phyloP scores from a whole-genome alignment of 2,797 vertebrate genomes.

The Arremon aurantiirostris region DNA sequence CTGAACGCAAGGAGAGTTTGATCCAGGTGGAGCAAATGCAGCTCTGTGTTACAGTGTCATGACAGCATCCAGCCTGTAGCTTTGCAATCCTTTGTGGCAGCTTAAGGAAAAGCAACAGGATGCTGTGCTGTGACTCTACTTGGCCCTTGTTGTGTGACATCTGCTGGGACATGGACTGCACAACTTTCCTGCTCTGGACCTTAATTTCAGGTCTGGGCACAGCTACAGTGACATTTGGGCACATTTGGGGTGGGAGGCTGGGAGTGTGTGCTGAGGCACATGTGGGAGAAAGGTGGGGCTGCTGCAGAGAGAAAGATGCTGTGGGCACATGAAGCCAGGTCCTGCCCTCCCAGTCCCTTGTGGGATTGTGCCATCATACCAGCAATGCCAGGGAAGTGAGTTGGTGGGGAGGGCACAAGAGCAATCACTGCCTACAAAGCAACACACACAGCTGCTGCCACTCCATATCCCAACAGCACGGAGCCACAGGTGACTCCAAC shows the following conservation, averaged over 20 bases:
- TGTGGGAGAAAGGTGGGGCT: not conserved
- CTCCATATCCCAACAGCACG: fast-evolving
- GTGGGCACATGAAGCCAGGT: not conserved
- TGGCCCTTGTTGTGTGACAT: not conserved
- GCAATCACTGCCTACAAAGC: not conserved
- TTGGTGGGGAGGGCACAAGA: fast-evolving
- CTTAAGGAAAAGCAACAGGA: not conserved
- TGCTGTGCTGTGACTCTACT: not conserved
- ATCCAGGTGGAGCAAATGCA: not conserved
- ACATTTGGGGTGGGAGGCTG: not conserved
- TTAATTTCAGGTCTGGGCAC: not conserved
- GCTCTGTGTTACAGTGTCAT: not conserved
- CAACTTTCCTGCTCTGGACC: not conserved
- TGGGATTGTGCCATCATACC: not conserved
- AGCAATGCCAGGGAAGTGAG: not conserved
- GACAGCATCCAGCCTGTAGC: not conserved
- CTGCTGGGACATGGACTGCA: not conserved
- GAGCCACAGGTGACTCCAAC: not conserved
- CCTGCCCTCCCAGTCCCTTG: not conserved
- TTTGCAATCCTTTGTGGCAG: not conserved
- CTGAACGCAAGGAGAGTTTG: not conserved
- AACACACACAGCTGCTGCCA: not conserved
- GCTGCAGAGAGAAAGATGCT: not conserved
- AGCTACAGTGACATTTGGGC: not conserved
- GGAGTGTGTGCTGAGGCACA: not conserved